Evolutionary conservation across 2,888 invertebrate genomes (phyloP).

Genomic region (Amphimallon solstitiale): DNA sequence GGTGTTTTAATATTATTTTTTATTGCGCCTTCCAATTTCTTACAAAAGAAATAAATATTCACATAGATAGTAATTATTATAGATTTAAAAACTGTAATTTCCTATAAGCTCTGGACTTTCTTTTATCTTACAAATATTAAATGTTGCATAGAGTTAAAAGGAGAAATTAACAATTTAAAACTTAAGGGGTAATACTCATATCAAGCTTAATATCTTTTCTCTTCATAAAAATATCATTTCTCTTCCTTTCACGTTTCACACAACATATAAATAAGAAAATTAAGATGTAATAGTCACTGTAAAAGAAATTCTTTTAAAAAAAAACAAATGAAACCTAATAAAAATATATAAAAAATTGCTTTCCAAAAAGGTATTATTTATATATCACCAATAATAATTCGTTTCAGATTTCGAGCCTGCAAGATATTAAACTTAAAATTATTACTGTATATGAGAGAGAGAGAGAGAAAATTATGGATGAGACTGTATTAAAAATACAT

Average conservation of each 20-base stretch:
- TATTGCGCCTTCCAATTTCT: constrained; percentile 48
- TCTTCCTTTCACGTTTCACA: not conserved
- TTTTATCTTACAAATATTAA: not conserved
- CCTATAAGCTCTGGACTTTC: constrained; percentile 27
- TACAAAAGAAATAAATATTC: constrained; percentile 49
- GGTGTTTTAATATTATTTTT: constrained; percentile 36
- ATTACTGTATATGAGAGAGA: not conserved
- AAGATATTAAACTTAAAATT: constrained; percentile 23
- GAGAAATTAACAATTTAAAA: not conserved
- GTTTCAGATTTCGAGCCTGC: too few species aligned
- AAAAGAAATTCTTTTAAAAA: too few species aligned
- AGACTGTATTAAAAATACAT: constrained; percentile 33
- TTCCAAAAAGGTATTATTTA: too few species aligned
- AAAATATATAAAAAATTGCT: too few species aligned
- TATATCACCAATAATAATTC: too few species aligned
- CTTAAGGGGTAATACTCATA: constrained; percentile 5
- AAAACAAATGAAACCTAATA: too few species aligned
- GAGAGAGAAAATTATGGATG: not conserved
- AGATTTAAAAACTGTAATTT: constrained; percentile 29
- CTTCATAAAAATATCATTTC: not conserved
- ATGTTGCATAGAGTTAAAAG: not conserved
- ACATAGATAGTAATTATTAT: constrained; percentile 37
- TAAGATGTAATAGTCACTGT: too few species aligned
- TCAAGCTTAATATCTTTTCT: constrained; percentile 19
- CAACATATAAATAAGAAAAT: too few species aligned